Conservation (phyloP, 2,113 vertebrate species). For the Neodontobutis hainanensis region DNA sequence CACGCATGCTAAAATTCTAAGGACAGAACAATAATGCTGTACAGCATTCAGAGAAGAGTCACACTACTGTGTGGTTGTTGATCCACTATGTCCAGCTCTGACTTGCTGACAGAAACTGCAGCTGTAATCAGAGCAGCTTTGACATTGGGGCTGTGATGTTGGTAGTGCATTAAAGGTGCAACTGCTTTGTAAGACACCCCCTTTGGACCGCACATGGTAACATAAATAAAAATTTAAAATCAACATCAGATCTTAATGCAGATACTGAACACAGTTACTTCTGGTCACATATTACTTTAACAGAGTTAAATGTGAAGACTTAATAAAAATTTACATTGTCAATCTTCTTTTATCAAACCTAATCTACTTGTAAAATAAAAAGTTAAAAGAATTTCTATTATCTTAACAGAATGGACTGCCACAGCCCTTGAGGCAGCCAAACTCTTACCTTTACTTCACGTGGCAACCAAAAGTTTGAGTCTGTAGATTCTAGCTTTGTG, state of each 20-base stretch:
- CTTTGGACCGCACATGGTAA: slow-evolving; percentile 20
- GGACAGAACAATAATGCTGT: slow-evolving; percentile 36
- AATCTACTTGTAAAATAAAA: no score
- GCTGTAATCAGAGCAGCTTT: not conserved
- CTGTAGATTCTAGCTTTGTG: not conserved
- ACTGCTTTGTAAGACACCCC: slow-evolving; percentile 5
- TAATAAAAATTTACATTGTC: not conserved
- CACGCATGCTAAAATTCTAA: slow-evolving; percentile 46
- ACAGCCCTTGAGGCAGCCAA: slow-evolving; percentile 14
- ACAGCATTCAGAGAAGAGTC: slow-evolving; percentile 30
- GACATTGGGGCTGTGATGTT: slow-evolving; percentile 7
- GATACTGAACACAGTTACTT: not conserved
- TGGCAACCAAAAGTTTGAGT: slow-evolving; percentile 3
- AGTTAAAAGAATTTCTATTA: no score
- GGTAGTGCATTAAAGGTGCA: slow-evolving; percentile 39
- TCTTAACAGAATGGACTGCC: slow-evolving; percentile 7
- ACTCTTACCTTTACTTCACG: slow-evolving; percentile 3
- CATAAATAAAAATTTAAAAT: not conserved
- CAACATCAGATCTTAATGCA: slow-evolving; percentile 3
- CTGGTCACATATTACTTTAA: not conserved
- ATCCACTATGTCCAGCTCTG: not conserved
- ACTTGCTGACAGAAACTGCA: not conserved
- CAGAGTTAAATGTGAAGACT: not conserved
- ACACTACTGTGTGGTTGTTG: not conserved
- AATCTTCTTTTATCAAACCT: not conserved